Conservation (phyloP, 2,888 invertebrate genomes). For the Spisula subtruncata region DNA sequence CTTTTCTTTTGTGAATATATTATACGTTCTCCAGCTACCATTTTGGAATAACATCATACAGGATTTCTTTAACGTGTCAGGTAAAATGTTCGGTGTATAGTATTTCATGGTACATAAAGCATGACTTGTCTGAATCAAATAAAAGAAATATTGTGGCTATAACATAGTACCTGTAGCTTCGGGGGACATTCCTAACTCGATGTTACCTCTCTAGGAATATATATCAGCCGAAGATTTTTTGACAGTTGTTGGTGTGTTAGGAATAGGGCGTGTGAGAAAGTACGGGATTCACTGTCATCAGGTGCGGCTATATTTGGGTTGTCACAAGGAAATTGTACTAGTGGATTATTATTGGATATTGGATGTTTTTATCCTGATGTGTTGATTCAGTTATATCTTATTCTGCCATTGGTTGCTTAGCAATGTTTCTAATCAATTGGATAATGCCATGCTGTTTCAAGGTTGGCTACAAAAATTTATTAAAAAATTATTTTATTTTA, state of each 20-base stretch:
- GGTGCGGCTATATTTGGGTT: constrained; percentile 29
- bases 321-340: constrained; percentile 42
- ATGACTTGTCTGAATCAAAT: constrained; percentile 57
- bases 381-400: constrained; percentile 23
- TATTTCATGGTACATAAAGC: constrained; percentile 65
- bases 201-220: constrained; percentile 50
- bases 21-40: neutral
- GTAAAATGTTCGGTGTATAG: constrained; percentile 33
- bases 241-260: constrained; percentile 43
- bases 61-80: constrained; percentile 50
- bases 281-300: neutral
- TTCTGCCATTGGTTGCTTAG: constrained; percentile 39
- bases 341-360: constrained; percentile 38
- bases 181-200: constrained; percentile 56
- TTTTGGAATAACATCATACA: constrained; percentile 53
- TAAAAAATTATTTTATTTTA: constrained; percentile 31
- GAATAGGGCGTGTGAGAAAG: constrained; percentile 50
- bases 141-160: constrained; percentile 57
- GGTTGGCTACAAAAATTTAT: constrained; percentile 39
- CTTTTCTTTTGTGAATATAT: constrained; percentile 19
- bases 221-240: constrained; percentile 47
- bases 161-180: constrained; percentile 52
- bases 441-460: constrained; percentile 28
- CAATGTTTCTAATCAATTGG: neutral
- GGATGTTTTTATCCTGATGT: neutral